Evolutionary conservation across 2,113 vertebrate genomes (phyloP).

Genomic region (Coreoperca whiteheadi): DNA sequence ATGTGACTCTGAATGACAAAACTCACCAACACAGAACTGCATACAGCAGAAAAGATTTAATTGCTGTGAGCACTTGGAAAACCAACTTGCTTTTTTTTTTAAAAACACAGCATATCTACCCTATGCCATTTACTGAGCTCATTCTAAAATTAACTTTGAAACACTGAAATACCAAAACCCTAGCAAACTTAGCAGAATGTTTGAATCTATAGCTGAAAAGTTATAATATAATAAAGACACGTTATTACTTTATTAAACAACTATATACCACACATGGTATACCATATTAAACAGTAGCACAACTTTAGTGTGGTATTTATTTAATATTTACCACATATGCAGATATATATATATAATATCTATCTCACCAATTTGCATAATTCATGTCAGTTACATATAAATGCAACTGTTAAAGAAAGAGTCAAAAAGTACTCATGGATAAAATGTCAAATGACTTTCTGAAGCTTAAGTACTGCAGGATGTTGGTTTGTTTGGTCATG

Average conservation of each 20-base stretch:
- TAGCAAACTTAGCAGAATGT: neutral
- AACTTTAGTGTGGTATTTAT: neutral
- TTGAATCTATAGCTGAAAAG: neutral
- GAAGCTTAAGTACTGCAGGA: neutral
- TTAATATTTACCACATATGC: neutral
- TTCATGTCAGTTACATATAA: neutral
- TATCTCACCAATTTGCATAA: too few relatives aligned
- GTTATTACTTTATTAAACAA: neutral
- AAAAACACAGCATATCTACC: neutral
- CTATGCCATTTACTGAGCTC: neutral
- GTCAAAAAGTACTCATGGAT: neutral
- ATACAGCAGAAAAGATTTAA: constrained; percentile 21
- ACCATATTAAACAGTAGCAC: neutral
- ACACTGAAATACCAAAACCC: neutral
- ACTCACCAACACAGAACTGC: constrained; percentile 24
- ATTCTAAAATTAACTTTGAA: neutral
- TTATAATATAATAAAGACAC: neutral
- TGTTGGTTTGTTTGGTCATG: neutral
- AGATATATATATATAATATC: neutral
- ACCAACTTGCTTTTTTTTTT: constrained; percentile 20
- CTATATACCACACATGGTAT: too few relatives aligned
- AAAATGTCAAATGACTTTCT: neutral
- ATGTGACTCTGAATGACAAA: constrained; percentile 38
- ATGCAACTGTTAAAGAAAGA: neutral
- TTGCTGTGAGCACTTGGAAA: constrained; percentile 12